phyloP scores from a whole-genome alignment of 2,113 vertebrate genomes.

The Chitala chitala region DNA sequence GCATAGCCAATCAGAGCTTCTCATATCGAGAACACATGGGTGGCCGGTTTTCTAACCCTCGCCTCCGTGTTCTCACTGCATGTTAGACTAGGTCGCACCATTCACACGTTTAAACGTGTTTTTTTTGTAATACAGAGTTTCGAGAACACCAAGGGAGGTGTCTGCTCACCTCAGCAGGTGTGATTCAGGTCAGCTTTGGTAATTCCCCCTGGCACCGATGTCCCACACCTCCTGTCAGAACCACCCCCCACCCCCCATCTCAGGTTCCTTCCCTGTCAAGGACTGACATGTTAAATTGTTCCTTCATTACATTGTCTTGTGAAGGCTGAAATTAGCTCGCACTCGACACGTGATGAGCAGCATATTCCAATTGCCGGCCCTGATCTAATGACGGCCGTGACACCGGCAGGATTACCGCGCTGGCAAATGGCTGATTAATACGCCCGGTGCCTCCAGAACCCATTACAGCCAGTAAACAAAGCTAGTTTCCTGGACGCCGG shows the following conservation, averaged over 20 bases:
- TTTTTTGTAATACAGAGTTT: not conserved
- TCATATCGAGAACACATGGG: too few relatives aligned
- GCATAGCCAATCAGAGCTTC: too few relatives aligned
- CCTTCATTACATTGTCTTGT: conserved; percentile 23
- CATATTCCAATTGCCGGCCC: conserved; percentile 24
- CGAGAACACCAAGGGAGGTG: not conserved
- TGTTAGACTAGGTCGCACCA: too few relatives aligned
- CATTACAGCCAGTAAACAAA: conserved; percentile 46
- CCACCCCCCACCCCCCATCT: not conserved
- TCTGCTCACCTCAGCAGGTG: not conserved
- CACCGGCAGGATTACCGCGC: conserved; percentile 52
- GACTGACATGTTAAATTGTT: conserved; percentile 21
- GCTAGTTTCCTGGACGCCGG: conserved; percentile 40
- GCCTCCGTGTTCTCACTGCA: too few relatives aligned
- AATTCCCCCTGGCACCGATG: not conserved
- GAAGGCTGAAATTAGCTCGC: conserved; percentile 30
- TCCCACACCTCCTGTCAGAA: not conserved
- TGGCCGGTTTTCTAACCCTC: not conserved
- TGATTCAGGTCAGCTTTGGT: not conserved
- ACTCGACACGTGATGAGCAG: conserved; percentile 14
- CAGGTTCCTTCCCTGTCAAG: not conserved
- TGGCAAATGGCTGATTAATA: conserved; percentile 52
- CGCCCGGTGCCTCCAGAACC: conserved; percentile 35
- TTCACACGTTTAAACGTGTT: not conserved
- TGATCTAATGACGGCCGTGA: conserved; percentile 37